A percentile compares a stretch with the other conserved stretches of the same genome.
Conservation (phyloP, 2,797 vertebrate genomes). For the Centropyge bicolor region DNA sequence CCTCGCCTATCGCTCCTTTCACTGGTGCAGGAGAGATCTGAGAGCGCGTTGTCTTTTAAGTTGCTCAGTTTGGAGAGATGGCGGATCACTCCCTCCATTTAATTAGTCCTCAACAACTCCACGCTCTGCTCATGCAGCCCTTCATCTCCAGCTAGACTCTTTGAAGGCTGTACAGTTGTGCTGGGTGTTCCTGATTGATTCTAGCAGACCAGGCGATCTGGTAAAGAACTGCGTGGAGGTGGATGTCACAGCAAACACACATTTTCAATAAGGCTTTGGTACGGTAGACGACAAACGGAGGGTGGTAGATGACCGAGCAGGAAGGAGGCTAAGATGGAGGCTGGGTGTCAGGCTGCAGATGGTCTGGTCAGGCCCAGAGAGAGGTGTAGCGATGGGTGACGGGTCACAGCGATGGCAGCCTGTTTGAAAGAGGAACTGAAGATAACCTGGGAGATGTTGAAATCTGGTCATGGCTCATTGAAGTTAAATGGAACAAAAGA, state of each 20-base stretch:
- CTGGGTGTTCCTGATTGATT: conserved; percentile 53
- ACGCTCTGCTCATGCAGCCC: conserved; percentile 55
- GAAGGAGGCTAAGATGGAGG: conserved; percentile 25
- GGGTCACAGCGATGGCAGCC: conserved; percentile 19
- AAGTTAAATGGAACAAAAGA: conserved; percentile 36
- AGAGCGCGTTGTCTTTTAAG: conserved; percentile 63
- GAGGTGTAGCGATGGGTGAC: conserved; percentile 25
- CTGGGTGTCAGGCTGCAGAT: conserved; percentile 9
- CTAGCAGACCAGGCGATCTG: conserved; percentile 43
- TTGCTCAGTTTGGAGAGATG: conserved; percentile 66
- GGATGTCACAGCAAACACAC: conserved; percentile 25
- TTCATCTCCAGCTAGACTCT: conserved; percentile 62
- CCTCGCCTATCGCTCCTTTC: conserved; percentile 16
- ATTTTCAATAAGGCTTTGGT: conserved; percentile 34
- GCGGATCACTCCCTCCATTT: conserved; percentile 50
- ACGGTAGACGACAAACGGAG: not conserved
- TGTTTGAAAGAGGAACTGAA: conserved; percentile 41
- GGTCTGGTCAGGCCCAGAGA: conserved; percentile 26
- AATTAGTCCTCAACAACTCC: conserved; percentile 69
- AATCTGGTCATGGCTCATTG: conserved; percentile 32
- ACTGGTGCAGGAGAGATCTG: conserved; percentile 55
- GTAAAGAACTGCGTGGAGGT: conserved; percentile 23
- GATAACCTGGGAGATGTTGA: conserved; percentile 27
- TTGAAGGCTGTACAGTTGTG: conserved; percentile 62
- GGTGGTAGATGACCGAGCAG: conserved; percentile 34